Conservation (phyloP, 1,140 invertebrate genomes). For the Drosophila varians region DNA sequence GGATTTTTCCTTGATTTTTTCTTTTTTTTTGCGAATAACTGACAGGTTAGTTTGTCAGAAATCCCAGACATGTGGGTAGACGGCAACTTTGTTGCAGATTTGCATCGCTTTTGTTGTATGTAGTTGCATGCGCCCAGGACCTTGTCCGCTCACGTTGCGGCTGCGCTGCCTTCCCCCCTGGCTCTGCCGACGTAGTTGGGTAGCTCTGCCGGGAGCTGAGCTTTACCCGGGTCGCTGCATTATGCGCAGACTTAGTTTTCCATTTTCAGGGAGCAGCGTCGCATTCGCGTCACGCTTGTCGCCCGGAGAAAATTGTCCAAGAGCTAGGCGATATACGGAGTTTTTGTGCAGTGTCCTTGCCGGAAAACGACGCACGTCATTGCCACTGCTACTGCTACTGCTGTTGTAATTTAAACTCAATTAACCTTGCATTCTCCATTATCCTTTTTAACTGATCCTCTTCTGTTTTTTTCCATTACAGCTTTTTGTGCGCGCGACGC, state of each 20-base stretch:
- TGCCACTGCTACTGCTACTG: background rate
- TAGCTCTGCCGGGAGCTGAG: conserved; percentile 30
- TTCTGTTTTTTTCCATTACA: conserved; percentile 48
- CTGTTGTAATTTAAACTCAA: conserved; percentile 10
- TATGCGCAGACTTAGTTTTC: conserved; percentile 81
- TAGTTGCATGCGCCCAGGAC: conserved; percentile 29
- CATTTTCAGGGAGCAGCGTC: conserved; percentile 62
- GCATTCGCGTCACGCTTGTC: conserved; percentile 64
- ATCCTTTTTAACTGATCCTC: conserved; percentile 17
- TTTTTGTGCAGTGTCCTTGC: conserved; percentile 11
- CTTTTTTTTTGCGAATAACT: conserved; percentile 31
- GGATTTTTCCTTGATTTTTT: conserved; percentile 35
- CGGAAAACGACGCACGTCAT: conserved; percentile 17
- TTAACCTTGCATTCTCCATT: conserved; percentile 21
- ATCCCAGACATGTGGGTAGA: background rate
- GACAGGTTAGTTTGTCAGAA: conserved; percentile 9
- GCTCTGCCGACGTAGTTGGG: conserved; percentile 19
- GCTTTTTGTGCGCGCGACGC: conserved; percentile 66
- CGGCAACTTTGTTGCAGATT: conserved; percentile 43
- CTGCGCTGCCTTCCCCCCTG: conserved; percentile 4
- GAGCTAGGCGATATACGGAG: background rate
- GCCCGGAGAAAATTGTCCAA: conserved; percentile 23
- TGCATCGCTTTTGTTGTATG: conserved; percentile 21
- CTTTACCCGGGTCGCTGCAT: conserved; percentile 81
- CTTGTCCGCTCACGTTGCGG: conserved; percentile 13